These are phyloP conservation scores for Rhea pennata DNA, from an alignment of 2,113 vertebrate species.

Conservation along the genomic window DNA sequence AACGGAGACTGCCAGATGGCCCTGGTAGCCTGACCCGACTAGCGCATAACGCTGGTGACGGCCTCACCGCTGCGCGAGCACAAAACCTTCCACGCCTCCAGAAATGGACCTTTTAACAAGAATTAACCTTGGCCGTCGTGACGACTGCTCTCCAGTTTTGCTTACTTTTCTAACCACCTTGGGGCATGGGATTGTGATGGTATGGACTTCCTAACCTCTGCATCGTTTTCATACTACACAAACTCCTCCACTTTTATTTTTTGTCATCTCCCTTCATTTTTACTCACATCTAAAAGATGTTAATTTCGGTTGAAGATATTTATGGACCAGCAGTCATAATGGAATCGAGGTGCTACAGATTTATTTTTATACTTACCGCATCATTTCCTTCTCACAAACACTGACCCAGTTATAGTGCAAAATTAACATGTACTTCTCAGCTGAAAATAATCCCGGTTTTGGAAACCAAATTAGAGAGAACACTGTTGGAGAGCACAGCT, in stretches of 20 bases:
- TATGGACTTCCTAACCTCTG: neutral
- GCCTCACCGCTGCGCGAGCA: neutral
- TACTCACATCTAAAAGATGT: neutral
- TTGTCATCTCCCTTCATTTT: neutral
- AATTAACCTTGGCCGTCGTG: neutral
- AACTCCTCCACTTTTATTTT: neutral
- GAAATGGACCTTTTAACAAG: neutral
- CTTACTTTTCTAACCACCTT: neutral
- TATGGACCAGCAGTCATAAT: neutral
- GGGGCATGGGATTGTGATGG: neutral
- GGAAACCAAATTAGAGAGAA: neutral
- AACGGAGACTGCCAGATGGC: neutral
- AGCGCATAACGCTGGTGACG: neutral
- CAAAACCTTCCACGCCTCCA: neutral
- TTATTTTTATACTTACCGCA: constrained; percentile 26
- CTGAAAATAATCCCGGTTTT: neutral
- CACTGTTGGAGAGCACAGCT: neutral
- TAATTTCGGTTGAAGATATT: neutral
- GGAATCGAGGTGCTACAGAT: neutral
- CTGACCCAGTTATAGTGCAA: constrained; percentile 21
- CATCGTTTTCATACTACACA: neutral
- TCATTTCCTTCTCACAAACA: neutral
- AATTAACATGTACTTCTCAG: neutral
- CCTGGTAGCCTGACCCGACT: neutral
- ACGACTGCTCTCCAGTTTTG: neutral